A percentile compares a stretch with the other conserved stretches of the same genome.
Conservation (phyloP, 1,140 invertebrate genomes). For the Magallana gigas region DNA sequence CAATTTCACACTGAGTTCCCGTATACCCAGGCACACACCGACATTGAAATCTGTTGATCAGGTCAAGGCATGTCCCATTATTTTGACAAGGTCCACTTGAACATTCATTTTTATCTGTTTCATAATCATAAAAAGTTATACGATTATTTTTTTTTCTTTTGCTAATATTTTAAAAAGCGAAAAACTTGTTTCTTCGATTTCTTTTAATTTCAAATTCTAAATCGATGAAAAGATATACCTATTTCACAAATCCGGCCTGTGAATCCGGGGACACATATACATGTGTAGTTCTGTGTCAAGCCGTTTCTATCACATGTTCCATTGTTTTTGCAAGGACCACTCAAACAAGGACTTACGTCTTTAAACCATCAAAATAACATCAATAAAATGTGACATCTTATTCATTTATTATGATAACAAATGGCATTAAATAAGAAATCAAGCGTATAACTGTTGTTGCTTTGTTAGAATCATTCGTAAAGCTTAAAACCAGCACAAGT, state of each 20-base stretch:
- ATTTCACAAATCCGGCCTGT: background rate
- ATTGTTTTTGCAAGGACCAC: constrained; percentile 34
- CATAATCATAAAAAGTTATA: background rate
- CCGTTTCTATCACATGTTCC: constrained; percentile 38
- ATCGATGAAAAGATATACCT: background rate
- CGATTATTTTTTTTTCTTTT: no score
- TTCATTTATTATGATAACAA: background rate
- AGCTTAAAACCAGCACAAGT: no score
- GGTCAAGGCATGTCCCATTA: constrained; percentile 38
- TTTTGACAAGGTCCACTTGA: constrained; percentile 24
- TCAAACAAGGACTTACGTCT: constrained; percentile 43
- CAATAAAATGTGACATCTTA: background rate
- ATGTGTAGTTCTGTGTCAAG: constrained; percentile 36
- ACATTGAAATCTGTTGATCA: constrained; percentile 30
- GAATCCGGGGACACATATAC: background rate
- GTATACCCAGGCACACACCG: constrained; percentile 26
- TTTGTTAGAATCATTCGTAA: no score
- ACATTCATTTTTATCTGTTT: constrained; percentile 45
- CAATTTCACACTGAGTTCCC: constrained; percentile 4
- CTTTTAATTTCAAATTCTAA: no score
- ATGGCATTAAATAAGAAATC: no score
- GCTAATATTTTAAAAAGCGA: no score
- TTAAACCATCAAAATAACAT: background rate
- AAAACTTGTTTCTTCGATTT: no score
- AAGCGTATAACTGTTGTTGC: no score